A percentile compares a stretch with the other conserved stretches of the same genome.
These are phyloP conservation scores for Gephyroberyx darwinii DNA, from an alignment of 2,797 vertebrate species.

Conservation along the genomic window DNA sequence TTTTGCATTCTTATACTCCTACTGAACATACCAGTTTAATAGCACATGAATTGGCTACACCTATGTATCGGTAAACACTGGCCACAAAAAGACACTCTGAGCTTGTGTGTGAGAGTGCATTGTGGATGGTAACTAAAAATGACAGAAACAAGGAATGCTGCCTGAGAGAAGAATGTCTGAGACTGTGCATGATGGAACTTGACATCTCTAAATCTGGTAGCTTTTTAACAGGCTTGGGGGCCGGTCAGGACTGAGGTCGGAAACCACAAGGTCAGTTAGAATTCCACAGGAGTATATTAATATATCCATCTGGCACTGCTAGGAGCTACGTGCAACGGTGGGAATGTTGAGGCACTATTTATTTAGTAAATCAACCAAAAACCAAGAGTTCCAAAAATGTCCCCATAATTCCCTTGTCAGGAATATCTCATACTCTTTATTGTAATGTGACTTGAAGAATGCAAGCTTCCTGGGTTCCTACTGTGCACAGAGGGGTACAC, in stretches of 20 bases:
- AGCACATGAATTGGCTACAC: neutral
- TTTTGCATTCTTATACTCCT: constrained; percentile 40
- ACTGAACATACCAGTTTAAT: constrained; percentile 14
- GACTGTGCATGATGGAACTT: constrained; percentile 55
- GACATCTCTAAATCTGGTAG: constrained; percentile 70
- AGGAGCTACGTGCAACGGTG: constrained; percentile 53
- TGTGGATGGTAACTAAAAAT: constrained; percentile 7
- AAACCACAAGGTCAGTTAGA: constrained; percentile 70
- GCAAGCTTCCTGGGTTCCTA: constrained; percentile 40
- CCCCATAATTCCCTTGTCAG: constrained; percentile 39
- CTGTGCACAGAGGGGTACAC: constrained; percentile 56
- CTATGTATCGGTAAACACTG: neutral
- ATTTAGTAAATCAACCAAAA: constrained; percentile 37
- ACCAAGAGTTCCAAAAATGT: constrained; percentile 41
- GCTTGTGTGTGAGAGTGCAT: neutral
- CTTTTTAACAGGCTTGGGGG: constrained; percentile 69
- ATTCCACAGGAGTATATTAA: constrained; percentile 67
- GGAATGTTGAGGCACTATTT: constrained; percentile 52
- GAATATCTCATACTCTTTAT: constrained; percentile 57
- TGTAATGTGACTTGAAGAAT: constrained; percentile 56
- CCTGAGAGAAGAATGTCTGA: constrained; percentile 61
- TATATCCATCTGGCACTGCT: constrained; percentile 66
- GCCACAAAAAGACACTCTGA: neutral
- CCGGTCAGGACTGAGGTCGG: constrained; percentile 73
- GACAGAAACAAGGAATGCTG: constrained; percentile 16